Evolutionary conservation across 2,113 vertebrate species (phyloP).

Genomic region (Pygoscelis antarcticus): DNA sequence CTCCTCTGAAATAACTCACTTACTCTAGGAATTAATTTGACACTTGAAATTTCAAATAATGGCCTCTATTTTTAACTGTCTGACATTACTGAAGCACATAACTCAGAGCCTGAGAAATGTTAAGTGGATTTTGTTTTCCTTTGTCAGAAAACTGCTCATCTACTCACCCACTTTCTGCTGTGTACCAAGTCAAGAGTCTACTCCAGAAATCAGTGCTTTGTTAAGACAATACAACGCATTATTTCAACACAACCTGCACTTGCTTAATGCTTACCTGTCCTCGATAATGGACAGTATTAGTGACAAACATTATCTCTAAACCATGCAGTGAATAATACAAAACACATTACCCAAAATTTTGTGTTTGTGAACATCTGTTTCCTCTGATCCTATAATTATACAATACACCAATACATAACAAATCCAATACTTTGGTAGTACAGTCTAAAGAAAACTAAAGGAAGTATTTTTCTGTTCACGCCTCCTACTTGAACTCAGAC

Average conservation of each 20-base stretch:
- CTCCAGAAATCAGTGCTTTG: not conserved
- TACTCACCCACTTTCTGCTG: not conserved
- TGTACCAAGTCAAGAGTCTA: not conserved
- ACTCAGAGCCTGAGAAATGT: not conserved
- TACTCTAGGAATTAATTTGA: not conserved
- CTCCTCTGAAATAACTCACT: slow-evolving; percentile 29
- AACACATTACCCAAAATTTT: not conserved
- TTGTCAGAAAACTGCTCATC: not conserved
- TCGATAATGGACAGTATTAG: not conserved
- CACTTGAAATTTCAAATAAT: slow-evolving; percentile 36
- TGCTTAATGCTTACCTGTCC: not conserved
- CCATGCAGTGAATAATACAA: not conserved
- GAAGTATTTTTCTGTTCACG: not conserved
- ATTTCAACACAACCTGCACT: not conserved
- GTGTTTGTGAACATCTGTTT: not conserved
- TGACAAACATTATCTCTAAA: not conserved
- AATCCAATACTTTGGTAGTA: not conserved
- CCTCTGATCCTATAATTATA: not conserved
- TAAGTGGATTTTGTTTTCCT: slow-evolving; percentile 23
- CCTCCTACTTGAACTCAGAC: not conserved
- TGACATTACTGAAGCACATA: not conserved
- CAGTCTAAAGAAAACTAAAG: not conserved
- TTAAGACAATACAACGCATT: not conserved
- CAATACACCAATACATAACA: not conserved
- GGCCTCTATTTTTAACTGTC: slow-evolving; percentile 35